A percentile compares a stretch with the other conserved stretches of the same genome.
Conservation (phyloP, 1,140 invertebrate genomes). For the Tribolium madens region DNA sequence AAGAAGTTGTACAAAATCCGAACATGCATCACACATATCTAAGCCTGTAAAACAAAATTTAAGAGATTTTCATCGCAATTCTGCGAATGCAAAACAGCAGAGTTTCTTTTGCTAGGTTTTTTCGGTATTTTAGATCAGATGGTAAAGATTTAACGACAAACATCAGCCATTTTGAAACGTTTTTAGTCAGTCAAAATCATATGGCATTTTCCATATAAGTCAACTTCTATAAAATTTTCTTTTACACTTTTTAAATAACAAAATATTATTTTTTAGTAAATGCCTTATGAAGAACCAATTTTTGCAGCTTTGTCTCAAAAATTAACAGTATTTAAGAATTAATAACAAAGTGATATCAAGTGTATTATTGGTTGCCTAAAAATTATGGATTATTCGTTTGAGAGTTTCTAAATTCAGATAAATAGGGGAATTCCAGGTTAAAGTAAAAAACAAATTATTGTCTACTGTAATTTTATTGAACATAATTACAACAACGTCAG, state of each 20-base stretch:
- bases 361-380: too few relatives aligned
- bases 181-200: conserved; percentile 32
- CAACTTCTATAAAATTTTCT: background rate
- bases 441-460: background rate
- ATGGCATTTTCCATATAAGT: background rate
- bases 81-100: conserved; percentile 52
- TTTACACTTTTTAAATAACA: background rate
- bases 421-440: too few relatives aligned
- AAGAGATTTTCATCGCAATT: conserved; percentile 61
- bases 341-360: too few relatives aligned
- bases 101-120: conserved; percentile 24
- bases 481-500: conserved; percentile 21
- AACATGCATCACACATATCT: conserved; percentile 83
- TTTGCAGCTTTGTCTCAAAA: too few relatives aligned
- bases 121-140: conserved; percentile 45
- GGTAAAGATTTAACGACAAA: conserved; percentile 56
- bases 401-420: too few relatives aligned
- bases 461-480: conserved; percentile 14
- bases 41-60: conserved; percentile 54
- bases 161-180: conserved; percentile 65
- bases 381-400: too few relatives aligned
- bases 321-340: too few relatives aligned
- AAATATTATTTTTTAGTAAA: too few relatives aligned
- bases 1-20: conserved; percentile 82
- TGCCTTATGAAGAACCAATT: too few relatives aligned